These are phyloP conservation scores for Tachina fera DNA, from an alignment of 2,888 invertebrate genomes.

Conservation along the genomic window DNA sequence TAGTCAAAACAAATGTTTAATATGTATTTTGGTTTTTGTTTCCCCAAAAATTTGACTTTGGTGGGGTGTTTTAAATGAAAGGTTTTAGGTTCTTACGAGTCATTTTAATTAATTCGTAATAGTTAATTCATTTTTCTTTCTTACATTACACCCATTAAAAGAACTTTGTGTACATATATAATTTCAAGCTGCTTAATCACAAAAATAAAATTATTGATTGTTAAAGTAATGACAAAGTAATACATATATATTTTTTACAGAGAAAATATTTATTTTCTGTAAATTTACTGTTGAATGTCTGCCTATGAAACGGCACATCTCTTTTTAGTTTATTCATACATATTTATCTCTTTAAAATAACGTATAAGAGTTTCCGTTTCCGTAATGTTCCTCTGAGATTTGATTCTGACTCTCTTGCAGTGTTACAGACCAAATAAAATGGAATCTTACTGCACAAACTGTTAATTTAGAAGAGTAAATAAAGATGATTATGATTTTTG, in stretches of 20 bases:
- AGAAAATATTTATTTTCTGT: background rate
- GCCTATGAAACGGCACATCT: background rate
- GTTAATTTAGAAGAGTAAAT: background rate
- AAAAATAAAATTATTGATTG: conserved; percentile 55
- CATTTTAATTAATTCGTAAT: too few species aligned
- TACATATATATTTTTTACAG: background rate
- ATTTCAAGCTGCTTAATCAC: conserved; percentile 2
- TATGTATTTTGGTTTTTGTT: too few species aligned
- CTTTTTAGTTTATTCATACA: background rate
- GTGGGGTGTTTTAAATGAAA: too few species aligned
- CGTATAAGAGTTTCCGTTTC: conserved; percentile 76
- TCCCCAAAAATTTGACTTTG: too few species aligned
- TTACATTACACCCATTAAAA: too few species aligned
- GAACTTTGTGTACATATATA: too few species aligned
- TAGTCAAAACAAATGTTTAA: too few species aligned
- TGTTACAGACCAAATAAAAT: background rate
- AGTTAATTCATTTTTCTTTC: too few species aligned
- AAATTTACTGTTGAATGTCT: conserved; percentile 35
- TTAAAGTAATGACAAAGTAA: conserved; percentile 29
- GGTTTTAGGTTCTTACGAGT: too few species aligned
- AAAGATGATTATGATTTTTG: background rate
- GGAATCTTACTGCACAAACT: background rate
- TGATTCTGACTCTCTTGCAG: background rate
- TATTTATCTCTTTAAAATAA: background rate
- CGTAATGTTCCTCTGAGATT: conserved; percentile 49